A percentile compares a stretch with the other conserved stretches of the same genome.
phyloP scores from a whole-genome alignment of 92 coral and sea anemone species.

The Phenganax marumi region DNA sequence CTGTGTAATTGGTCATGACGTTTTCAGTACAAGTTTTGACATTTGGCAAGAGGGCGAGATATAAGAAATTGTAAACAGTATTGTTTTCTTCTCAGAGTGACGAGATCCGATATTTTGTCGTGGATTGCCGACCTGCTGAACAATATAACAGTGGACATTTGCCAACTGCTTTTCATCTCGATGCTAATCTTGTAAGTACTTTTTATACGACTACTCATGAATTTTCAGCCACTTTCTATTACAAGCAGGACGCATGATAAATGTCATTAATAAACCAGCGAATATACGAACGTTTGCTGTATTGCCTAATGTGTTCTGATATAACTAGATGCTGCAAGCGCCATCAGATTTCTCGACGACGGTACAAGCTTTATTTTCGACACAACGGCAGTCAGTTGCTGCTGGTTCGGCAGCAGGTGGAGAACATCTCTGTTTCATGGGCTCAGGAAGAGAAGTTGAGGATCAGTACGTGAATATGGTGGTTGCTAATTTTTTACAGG shows the following conservation, averaged over 20 bases:
- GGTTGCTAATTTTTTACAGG: constrained; percentile 98
- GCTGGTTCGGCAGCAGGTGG: constrained; percentile 99
- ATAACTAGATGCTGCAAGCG: constrained; percentile 88
- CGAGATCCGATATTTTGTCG: constrained; percentile 89
- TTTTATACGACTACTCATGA: background rate
- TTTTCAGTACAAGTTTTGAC: too few relatives aligned
- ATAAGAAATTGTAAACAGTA: too few relatives aligned
- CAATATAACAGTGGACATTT: constrained; percentile 98
- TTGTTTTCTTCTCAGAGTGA: constrained; percentile 65
- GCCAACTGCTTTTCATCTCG: constrained; percentile 97
- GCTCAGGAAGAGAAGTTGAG: constrained; percentile 98
- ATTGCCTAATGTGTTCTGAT: background rate
- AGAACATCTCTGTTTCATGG: constrained; percentile 96
- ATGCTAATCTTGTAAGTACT: constrained; percentile 84
- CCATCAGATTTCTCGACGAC: constrained; percentile 99
- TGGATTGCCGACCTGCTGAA: constrained; percentile 98
- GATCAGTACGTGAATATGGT: constrained; percentile 99
- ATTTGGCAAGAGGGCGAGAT: too few relatives aligned
- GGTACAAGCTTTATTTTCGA: constrained; percentile 94
- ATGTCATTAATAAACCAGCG: background rate
- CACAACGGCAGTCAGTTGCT: constrained; percentile 95
- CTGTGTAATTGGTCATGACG: too few relatives aligned
- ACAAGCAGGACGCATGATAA: background rate
- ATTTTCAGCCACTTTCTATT: background rate
- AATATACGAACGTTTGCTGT: too few relatives aligned